Evolutionary conservation across 2,797 vertebrate species (phyloP), one percentile per base, ranked within the genome.

Genomic region (Borostomias antarcticus): DNA sequence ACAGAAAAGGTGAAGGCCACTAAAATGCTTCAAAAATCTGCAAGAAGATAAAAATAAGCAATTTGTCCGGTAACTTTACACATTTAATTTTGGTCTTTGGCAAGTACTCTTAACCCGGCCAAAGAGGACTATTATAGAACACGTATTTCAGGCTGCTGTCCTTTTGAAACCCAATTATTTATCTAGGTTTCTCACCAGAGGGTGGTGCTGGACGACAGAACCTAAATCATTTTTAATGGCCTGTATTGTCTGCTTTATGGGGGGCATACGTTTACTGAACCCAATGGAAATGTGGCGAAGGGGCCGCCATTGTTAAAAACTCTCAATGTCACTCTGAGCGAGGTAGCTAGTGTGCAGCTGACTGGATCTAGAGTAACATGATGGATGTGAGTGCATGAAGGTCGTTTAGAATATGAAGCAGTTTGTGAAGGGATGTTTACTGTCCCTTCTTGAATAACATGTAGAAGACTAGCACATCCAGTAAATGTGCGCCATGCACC

Each of bases 1-100:
- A 29, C 25, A 9, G 25, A 25, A 5, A 9, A 30, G 17, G 28
- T 7, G 15, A 7, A 13, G 17, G 8, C 6, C 2, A 15, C 57
- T 19, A 60, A 17, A 33, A 79, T 84, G 83, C 82, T 73, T 61
- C 72, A 59, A 75, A 30, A 47, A 25, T 21, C 11, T 29, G n/a
- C 21, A 26, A 23, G 40, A 37, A 37, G 19, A 9, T 5, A 11
- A 59, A 61, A 28, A 45, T 37, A 15, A 47, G 5, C 10, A 10
- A 51, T 51, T 51, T 21, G 48, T 51, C 19, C 10, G 23, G n/a
- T 45, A n/a, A n/a, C 40, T 25, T 51, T 21, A 23, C 48, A 51
- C 21, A 51, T 51, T 51, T 23, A 0, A 21, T 11, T 23, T 21
- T 23, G 23, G 19, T 25, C 19, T 37, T 37, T 37, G 6, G 35